These are phyloP conservation scores for Baryphthengus martii DNA, from an alignment of 2,113 vertebrate species.

Conservation along the genomic window DNA sequence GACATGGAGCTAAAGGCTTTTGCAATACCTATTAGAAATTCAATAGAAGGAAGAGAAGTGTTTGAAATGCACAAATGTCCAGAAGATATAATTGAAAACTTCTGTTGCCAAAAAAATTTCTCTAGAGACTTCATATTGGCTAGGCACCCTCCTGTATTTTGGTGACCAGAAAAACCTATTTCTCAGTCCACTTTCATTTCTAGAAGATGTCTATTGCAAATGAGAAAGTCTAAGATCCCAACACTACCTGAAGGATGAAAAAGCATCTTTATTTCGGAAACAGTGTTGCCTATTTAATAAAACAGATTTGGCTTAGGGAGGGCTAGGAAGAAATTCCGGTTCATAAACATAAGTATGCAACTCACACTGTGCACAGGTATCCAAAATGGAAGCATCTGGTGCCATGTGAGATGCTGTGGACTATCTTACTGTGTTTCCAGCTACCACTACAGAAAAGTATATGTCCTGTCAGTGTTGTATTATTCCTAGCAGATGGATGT, in stretches of 20 bases:
- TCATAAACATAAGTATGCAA: neutral
- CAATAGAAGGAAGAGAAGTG: neutral
- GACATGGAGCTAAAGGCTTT: neutral
- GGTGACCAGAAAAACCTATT: neutral
- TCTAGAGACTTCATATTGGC: neutral
- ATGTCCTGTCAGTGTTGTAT: neutral
- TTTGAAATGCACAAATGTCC: neutral
- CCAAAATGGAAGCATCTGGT: neutral
- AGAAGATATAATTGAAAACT: neutral
- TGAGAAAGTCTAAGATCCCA: neutral
- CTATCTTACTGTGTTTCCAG: neutral
- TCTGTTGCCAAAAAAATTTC: neutral
- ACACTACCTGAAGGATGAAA: neutral
- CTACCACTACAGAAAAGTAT: neutral
- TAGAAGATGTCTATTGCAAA: neutral
- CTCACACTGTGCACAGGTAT: neutral
- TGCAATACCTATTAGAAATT: neutral
- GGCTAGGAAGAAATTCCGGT: neutral
- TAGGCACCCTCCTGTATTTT: neutral
- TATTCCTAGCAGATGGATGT: neutral
- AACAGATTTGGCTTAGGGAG: neutral
- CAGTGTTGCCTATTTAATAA: neutral
- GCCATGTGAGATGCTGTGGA: neutral
- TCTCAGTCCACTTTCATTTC: neutral
- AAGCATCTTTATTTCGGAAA: neutral